Evolutionary conservation across 2,888 invertebrate genomes (phyloP), one percentile per base, ranked within the genome.

Genomic region (Eilema griseolum): DNA sequence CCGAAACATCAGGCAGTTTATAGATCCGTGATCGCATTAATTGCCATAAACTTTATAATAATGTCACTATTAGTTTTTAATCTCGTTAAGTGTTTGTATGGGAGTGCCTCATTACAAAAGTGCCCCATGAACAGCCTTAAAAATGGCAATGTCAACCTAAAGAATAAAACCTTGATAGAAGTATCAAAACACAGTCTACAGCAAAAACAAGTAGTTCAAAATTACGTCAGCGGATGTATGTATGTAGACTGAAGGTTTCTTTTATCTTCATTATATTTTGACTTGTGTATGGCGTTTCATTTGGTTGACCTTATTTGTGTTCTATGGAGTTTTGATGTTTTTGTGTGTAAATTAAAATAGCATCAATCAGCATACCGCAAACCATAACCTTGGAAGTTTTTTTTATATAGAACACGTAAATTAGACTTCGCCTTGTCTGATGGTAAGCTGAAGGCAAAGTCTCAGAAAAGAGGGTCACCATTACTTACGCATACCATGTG

Each of bases 71-170:
- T 23, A 56, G 10, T 68, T 85, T 88, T 87, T 88, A 87, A 92
- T 90, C 80, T 83, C 74, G 74, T 81, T 87, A 91, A 90, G 89
- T 52, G 86, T 79, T 69, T 74, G 52, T 28, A 31, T 52, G n/a
- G 28, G 52, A 7, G n/a, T 52, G 64, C 28, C 90, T 90, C 88
- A 82, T 90, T 83, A 88, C 89, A 52, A 52, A 52, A 52, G n/a
- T 52, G 52, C 52, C 52, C 52, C n/a, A 90, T 88, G 90, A 80
- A 77, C 78, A 80, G 79, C 84, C 83, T 86, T 88, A 83, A 79
- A 78, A 69, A 78, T 41, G 62, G 26, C 41, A 41, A 63, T 52
- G 33, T 41, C 33, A 33, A 56, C 65, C 11, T 20, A 11, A 65
- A n/a, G 52, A 20, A 52, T 66, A 60, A 68, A 72, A 33, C 66